phyloP scores from a whole-genome alignment of 2,888 invertebrate species.

The Diplolepis rosae region DNA sequence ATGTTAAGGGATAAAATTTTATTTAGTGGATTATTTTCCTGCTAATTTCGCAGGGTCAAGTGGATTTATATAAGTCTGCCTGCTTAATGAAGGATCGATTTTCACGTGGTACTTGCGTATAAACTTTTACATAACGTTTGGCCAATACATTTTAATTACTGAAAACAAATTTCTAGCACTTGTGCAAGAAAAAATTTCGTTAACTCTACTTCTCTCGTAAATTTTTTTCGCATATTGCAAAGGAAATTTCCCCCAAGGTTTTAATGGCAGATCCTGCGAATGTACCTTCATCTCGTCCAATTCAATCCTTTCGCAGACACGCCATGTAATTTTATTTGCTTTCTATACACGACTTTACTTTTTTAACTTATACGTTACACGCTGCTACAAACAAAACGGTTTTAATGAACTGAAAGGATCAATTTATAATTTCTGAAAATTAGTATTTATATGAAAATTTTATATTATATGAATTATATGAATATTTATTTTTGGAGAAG shows the following conservation, averaged over 20 bases:
- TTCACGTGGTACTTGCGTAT: neutral
- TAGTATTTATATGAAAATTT: no score
- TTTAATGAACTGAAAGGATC: neutral
- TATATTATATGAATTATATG: no score
- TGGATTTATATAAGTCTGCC: no score
- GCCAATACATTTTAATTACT: neutral
- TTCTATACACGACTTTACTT: neutral
- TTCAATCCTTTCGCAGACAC: neutral
- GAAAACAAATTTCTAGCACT: neutral
- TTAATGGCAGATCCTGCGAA: neutral
- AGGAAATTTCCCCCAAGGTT: neutral
- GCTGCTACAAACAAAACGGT: neutral
- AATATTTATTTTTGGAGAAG: no score
- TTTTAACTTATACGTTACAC: neutral
- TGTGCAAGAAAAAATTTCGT: neutral
- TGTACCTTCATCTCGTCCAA: neutral
- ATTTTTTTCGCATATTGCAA: neutral
- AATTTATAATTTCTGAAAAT: constrained; percentile 10
- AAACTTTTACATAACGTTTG: neutral
- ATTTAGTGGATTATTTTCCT: no score
- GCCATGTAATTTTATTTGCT: neutral
- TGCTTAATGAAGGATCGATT: neutral
- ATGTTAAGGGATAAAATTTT: no score
- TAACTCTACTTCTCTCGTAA: neutral
- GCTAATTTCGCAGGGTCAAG: neutral